Evolutionary conservation across 2,113 vertebrate genomes (phyloP).

Genomic region (Castor canadensis): DNA sequence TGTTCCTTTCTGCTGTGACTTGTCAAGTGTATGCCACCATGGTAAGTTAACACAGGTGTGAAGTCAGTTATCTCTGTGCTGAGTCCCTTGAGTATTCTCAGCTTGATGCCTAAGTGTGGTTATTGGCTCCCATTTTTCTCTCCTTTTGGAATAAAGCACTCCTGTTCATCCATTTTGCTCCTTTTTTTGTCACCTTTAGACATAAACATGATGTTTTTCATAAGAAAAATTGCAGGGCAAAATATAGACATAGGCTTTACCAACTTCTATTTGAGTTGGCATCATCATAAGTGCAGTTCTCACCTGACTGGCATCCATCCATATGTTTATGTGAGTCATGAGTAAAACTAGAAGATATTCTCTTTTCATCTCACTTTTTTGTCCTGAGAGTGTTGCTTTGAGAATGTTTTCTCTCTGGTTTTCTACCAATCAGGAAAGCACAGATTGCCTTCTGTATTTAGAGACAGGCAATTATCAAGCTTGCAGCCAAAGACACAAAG

Average conservation of each 20-base stretch:
- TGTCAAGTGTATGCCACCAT: neutral
- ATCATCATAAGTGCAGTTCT: neutral
- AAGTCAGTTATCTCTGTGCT: neutral
- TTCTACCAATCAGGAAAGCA: neutral
- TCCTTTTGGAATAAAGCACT: no score
- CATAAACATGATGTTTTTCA: neutral
- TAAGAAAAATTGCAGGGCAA: neutral
- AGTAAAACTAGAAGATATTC: neutral
- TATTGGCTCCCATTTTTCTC: neutral
- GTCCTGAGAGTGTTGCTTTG: neutral
- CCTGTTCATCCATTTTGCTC: neutral
- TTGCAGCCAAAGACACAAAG: neutral
- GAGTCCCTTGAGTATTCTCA: neutral
- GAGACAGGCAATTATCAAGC: neutral
- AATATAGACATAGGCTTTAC: neutral
- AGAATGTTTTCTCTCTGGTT: neutral
- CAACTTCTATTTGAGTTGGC: neutral
- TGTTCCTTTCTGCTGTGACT: neutral
- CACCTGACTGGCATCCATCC: no score
- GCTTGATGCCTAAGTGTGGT: neutral
- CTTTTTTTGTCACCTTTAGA: neutral
- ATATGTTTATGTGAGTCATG: neutral
- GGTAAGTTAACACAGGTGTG: neutral
- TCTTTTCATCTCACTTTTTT: neutral
- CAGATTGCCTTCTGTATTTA: neutral